These are phyloP conservation scores for Cyprinodon variegatus DNA, from an alignment of 2,113 vertebrate genomes.

Conservation along the genomic window DNA sequence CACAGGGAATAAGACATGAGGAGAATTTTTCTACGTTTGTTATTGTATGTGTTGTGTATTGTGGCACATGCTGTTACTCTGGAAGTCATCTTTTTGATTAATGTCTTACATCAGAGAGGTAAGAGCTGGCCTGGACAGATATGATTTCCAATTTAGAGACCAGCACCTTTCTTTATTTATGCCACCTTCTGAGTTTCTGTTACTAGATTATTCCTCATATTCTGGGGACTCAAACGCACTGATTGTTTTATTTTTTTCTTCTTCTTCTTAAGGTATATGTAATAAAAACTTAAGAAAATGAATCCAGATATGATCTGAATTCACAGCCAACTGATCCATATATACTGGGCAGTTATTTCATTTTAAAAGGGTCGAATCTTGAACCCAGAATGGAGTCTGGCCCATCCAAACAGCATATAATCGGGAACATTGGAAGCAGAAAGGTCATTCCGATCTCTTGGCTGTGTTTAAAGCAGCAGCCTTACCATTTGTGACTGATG, in stretches of 20 bases:
- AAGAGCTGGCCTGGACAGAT: conserved; percentile 28
- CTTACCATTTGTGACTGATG: conserved; percentile 55
- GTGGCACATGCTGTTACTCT: conserved; percentile 7
- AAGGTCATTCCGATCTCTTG: conserved; percentile 63
- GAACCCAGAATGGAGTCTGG: conserved; percentile 29
- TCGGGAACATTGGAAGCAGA: conserved; percentile 30
- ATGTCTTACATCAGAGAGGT: conserved; percentile 45
- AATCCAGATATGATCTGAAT: not conserved
- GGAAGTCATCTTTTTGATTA: conserved; percentile 47
- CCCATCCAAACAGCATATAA: conserved; percentile 57
- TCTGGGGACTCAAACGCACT: not conserved
- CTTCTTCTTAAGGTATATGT: not conserved
- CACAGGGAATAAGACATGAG: conserved; percentile 5
- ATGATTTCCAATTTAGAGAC: conserved; percentile 60
- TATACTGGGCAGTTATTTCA: not conserved
- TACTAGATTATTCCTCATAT: not conserved
- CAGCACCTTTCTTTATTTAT: conserved; percentile 32
- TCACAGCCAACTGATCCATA: not conserved
- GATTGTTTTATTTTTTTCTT: not conserved
- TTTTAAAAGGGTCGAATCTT: conserved; percentile 44
- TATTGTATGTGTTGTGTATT: not conserved
- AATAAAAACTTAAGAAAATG: not conserved
- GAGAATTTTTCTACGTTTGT: not conserved
- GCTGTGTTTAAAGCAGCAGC: conserved; percentile 49
- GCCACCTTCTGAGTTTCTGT: conserved; percentile 1